Base-by-base conservation (phyloP, 2,888 invertebrate genomes). In the Apamea anceps region DNA sequence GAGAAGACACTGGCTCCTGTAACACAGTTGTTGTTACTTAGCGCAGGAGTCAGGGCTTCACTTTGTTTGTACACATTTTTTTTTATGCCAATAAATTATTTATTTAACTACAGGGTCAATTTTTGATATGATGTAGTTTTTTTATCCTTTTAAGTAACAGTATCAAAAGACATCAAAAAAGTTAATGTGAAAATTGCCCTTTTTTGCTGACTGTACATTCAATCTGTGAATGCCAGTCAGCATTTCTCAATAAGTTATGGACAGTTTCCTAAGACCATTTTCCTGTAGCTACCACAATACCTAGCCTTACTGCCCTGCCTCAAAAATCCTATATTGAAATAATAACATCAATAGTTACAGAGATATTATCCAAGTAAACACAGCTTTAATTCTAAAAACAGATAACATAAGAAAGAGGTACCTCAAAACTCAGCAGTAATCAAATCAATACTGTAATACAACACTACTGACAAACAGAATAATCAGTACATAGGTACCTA, bases 381-480 rank as follows among this genome's bases (percentile, higher is more conserved):
- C 15, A 75, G 21, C 6, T 63, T 54, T 45, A 25, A 77, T 54
- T 32, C 45, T 18, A 54, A 65, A 51, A 51, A 77, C 10, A 54
- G 18, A 32, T 45, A 12, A 1, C n/a, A 12, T 57, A 18, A 32
- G 42, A 42, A 32, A 32, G n/a, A 21, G 13, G 10, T 45, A 75
- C 18, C 18, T 12, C 3, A 7, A 25, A n/a, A 48, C 32, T 45
- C 54, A n/a, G 54, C n/a, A 65, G 7, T 45, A 48, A 15, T 54
- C 8, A 65, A 79, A 66, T 65, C 54, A 66, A 57, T 79, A 37
- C 1, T 45, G 32, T 45, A 32, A n/a, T 45, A 45, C 15, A 51
- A 63, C 37, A n/a, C 18, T 62, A 62, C 6, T 57, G 3, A 25
- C 21, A 48, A 7, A 48, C 21, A 51, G 2, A 18, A 6, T 76